Percentiles rank a stretch among this genome's conserved stretches.
Conservation (phyloP, 2,797 vertebrate genomes). For the Coilia nasus region DNA sequence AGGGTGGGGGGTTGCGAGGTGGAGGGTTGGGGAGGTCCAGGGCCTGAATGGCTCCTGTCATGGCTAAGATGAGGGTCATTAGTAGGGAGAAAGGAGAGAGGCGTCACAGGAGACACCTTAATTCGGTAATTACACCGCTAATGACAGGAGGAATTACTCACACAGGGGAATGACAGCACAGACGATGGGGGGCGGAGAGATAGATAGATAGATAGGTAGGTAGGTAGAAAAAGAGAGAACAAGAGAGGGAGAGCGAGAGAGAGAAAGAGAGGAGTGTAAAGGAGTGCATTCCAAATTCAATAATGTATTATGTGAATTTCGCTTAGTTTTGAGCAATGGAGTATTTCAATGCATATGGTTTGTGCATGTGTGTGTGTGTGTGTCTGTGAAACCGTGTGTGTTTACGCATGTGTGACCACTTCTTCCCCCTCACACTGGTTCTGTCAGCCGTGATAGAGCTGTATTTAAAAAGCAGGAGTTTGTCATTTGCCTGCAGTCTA, state of each 20-base stretch:
- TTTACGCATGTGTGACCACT: not conserved
- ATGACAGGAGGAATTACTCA: constrained; percentile 53
- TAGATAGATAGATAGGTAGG: too few relatives aligned
- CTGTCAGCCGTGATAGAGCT: constrained; percentile 40
- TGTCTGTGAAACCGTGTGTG: not conserved
- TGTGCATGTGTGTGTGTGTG: not conserved
- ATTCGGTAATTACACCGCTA: constrained; percentile 58
- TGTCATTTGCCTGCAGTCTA: constrained; percentile 41
- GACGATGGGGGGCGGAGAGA: not conserved
- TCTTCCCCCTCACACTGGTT: not conserved
- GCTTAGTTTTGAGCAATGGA: too few relatives aligned
- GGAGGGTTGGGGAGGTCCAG: constrained; percentile 37
- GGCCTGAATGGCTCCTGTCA: constrained; percentile 52
- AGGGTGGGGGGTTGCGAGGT: constrained; percentile 37
- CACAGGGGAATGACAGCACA: constrained; percentile 36
- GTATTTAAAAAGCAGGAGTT: constrained; percentile 43
- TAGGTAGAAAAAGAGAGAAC: too few relatives aligned
- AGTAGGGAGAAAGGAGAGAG: constrained; percentile 54
- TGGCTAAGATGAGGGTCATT: constrained; percentile 53
- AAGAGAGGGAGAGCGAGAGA: constrained; percentile 40
- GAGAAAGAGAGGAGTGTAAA: too few relatives aligned
- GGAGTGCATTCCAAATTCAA: too few relatives aligned
- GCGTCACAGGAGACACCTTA: constrained; percentile 55
- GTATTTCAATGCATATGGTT: not conserved
- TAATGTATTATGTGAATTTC: too few relatives aligned